Evolutionary conservation across 2,113 vertebrate species (phyloP).

Genomic region (Gobius niger): DNA sequence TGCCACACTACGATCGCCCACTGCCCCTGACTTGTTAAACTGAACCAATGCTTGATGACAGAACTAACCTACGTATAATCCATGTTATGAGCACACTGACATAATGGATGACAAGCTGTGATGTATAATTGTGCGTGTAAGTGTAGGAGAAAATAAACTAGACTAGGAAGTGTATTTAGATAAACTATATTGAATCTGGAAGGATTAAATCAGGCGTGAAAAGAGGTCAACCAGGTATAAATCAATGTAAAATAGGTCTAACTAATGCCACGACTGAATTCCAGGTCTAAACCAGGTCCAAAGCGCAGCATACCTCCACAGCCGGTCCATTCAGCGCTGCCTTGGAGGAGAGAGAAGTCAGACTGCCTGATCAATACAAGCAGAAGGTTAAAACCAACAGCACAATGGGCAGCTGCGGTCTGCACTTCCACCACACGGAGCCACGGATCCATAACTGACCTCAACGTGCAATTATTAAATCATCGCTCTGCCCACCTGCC

Average conservation of each 20-base stretch:
- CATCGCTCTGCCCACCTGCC: conserved; percentile 50
- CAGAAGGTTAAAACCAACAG: conserved; percentile 77
- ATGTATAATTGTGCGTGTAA: too few species aligned
- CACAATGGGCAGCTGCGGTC: conserved; percentile 70
- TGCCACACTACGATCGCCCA: too few species aligned
- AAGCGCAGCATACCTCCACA: neutral
- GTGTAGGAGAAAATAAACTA: too few species aligned
- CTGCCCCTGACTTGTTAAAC: too few species aligned
- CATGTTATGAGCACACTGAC: too few species aligned
- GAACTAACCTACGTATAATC: too few species aligned
- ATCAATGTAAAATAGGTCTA: too few species aligned
- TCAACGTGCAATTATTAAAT: conserved; percentile 68
- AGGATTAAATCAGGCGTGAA: neutral
- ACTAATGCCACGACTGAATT: too few species aligned
- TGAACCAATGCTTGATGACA: too few species aligned
- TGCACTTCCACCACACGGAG: conserved; percentile 60
- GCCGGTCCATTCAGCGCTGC: conserved; percentile 29
- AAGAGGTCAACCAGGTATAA: neutral
- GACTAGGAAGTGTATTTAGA: too few species aligned
- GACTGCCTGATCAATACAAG: conserved; percentile 72
- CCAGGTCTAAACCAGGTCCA: neutral
- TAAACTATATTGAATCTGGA: neutral
- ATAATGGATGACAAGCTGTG: too few species aligned
- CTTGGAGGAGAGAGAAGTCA: conserved; percentile 23
- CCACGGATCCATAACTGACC: conserved; percentile 67